A percentile compares a stretch with the other conserved stretches of the same genome.
Conservation (phyloP, 2,797 vertebrate species). For the Darevskia mixta region DNA sequence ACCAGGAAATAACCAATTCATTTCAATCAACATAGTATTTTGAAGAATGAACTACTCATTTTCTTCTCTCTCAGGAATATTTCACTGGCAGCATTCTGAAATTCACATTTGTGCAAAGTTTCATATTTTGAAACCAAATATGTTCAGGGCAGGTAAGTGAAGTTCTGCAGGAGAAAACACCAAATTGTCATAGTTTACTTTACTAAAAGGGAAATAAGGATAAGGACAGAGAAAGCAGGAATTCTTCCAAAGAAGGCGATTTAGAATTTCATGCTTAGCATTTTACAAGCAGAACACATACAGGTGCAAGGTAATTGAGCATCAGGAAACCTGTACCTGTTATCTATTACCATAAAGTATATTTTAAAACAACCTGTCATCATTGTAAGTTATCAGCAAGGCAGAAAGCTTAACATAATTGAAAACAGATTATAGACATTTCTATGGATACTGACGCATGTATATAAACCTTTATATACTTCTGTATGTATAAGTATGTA, state of each 20-base stretch:
- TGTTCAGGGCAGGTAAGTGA: background rate
- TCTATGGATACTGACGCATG: conserved; percentile 58
- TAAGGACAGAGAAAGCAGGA: background rate
- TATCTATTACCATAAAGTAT: background rate
- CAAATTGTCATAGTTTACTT: background rate
- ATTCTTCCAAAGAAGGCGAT: background rate
- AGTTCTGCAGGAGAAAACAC: background rate
- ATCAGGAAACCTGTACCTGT: background rate
- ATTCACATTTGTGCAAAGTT: background rate
- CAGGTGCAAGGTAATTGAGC: background rate
- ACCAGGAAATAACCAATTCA: background rate
- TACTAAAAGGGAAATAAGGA: conserved; percentile 10
- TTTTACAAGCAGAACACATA: background rate
- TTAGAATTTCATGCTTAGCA: background rate
- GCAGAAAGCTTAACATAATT: conserved; percentile 22
- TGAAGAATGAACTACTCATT: conserved; percentile 5
- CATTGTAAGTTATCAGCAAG: conserved; percentile 60
- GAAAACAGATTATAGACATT: conserved; percentile 49
- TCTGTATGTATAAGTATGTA: too few relatives aligned
- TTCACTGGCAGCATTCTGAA: background rate
- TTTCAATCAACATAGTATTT: background rate
- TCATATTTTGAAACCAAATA: background rate
- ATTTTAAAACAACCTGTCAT: conserved; percentile 58
- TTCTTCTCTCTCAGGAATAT: background rate
- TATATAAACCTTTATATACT: background rate